A percentile compares a stretch with the other conserved stretches of the same genome.
Evolutionary conservation across 2,113 vertebrate genomes (phyloP).

Genomic region (Labrus mixtus): DNA sequence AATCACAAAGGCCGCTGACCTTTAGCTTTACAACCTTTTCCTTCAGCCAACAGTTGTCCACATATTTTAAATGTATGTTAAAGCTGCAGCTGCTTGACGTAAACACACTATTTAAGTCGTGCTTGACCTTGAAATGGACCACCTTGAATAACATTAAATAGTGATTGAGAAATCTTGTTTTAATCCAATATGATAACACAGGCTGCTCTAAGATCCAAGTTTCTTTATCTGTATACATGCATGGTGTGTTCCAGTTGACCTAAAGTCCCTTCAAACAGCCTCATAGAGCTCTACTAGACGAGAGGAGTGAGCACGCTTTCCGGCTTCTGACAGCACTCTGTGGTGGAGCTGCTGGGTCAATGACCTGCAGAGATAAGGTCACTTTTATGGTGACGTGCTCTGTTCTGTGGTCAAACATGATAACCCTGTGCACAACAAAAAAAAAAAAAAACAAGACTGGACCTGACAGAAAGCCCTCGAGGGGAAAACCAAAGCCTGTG

Average conservation of each 20-base stretch:
- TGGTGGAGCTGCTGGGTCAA: conserved; percentile 1
- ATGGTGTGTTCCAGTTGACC: conserved; percentile 30
- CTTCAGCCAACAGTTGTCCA: not conserved
- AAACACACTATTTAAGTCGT: too few relatives aligned
- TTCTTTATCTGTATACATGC: too few relatives aligned
- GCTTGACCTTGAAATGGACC: too few relatives aligned
- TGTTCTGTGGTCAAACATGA: conserved; percentile 36
- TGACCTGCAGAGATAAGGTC: conserved; percentile 48
- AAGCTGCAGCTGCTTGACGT: not conserved
- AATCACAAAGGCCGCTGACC: not conserved
- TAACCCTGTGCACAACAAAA: conserved; percentile 28
- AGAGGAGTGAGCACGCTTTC: conserved; percentile 52
- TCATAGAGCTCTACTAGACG: conserved; percentile 10
- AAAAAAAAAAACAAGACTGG: conserved; percentile 39
- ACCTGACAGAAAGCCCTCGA: conserved; percentile 28
- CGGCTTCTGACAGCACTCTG: conserved; percentile 25
- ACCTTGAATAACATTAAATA: too few relatives aligned
- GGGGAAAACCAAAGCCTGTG: conserved; percentile 10
- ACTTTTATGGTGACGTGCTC: not conserved
- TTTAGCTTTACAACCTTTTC: not conserved
- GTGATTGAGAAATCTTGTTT: too few relatives aligned
- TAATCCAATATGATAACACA: too few relatives aligned
- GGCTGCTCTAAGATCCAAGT: too few relatives aligned
- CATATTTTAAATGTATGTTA: not conserved
- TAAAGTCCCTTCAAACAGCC: not conserved